These are phyloP conservation scores for Lophura nycthemera DNA, from an alignment of 2,113 vertebrate species.

Conservation along the genomic window DNA sequence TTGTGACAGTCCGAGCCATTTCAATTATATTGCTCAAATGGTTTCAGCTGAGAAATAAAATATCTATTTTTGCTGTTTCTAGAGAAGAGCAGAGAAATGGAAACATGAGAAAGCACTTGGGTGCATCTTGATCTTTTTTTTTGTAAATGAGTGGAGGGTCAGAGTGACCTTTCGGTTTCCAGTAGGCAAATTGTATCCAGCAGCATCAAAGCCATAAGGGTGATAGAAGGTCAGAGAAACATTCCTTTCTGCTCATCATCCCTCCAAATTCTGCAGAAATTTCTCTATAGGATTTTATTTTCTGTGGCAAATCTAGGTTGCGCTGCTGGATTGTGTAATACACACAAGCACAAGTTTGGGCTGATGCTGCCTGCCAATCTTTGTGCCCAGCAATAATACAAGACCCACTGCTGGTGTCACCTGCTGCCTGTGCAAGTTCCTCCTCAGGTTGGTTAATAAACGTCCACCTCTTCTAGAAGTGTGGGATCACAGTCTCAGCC, in stretches of 20 bases:
- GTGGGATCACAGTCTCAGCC: not conserved
- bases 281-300: not conserved
- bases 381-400: not conserved
- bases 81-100: not conserved
- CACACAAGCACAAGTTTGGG: rapidly evolving
- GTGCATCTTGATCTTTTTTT: not conserved
- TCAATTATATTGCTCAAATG: not conserved
- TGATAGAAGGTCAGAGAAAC: not conserved
- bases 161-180: not conserved
- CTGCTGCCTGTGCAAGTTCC: not conserved
- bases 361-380: not conserved
- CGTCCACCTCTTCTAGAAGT: not conserved
- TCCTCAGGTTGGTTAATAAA: not conserved
- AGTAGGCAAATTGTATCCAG: not conserved
- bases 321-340: not conserved
- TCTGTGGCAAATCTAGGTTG: not conserved
- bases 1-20: not conserved
- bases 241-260: not conserved
- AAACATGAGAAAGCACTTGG: not conserved
- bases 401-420: not conserved
- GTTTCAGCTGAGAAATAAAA: not conserved
- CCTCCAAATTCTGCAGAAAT: conserved; percentile 23
- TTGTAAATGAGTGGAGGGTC: not conserved
- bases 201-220: not conserved
- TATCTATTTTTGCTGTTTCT: not conserved